Evolutionary conservation across 2,113 vertebrate species (phyloP), one percentile per base, ranked within the genome.

Genomic region (Aphyosemion australe): DNA sequence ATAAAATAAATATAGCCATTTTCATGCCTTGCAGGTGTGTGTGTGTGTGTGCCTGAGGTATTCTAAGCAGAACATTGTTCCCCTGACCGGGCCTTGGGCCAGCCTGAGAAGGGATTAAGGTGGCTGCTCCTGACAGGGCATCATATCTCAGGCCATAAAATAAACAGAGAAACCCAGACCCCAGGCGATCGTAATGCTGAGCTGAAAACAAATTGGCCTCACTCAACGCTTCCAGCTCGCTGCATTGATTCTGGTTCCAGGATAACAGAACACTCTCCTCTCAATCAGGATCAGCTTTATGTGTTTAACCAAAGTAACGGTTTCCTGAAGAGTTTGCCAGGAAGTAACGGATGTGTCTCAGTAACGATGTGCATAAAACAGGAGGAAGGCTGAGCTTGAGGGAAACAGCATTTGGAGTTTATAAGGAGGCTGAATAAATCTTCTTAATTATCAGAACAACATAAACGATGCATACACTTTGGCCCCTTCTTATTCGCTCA

Each of bases 131-230:
- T 82, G 75, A 80, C 53, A 65, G 1, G 14, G 34, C 45, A 45
- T 78, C 63, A 66, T 48, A 76, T 79, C 65, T 74, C 54, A 65
- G 57, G 60, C 68, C 72, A 80, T 43, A 66, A 45, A 42, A 72
- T 50, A 62, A 65, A 55, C 78, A 74, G 53, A 59, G 41, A 67
- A 67, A 51, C 37, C 4, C 42, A 59, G 43, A 62, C 65, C 65
- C 83, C 20, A 6, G 65, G 18, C 43, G 49, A 50, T 69, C 68
- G 34, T 60, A 71, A 74, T 12, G 64, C 9, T 14, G 37, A 56
- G 61, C 52, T 4, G 19, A 58, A 49, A 69, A 75, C 72, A 78
- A 65, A 81, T 67, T 72, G 72, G 69, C 63, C 45, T 62, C 41
- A 19, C 11, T 68, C 8, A 42, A 41, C 37, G 14, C 48, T 65